Percentiles rank a stretch among this genome's conserved stretches.
phyloP scores from a whole-genome alignment of 2,797 vertebrate species.

The Rallus crepitans region DNA sequence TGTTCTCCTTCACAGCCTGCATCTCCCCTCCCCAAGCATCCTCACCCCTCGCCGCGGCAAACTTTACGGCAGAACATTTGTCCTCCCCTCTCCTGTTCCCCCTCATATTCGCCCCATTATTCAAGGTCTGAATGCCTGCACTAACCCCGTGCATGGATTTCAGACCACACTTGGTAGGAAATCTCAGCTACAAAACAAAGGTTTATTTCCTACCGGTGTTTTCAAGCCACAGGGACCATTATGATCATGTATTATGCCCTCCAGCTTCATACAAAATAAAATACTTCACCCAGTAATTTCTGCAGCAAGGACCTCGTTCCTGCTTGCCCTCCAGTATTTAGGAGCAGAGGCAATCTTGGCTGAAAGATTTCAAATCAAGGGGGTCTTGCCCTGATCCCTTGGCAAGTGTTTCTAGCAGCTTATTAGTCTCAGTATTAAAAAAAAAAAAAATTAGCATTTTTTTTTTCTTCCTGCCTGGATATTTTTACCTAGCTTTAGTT shows the following conservation, averaged over 20 bases:
- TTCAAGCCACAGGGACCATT: not conserved
- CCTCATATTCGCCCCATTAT: not conserved
- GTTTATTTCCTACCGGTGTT: not conserved
- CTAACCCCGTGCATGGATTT: not conserved
- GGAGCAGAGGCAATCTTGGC: not conserved
- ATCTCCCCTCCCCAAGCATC: not conserved
- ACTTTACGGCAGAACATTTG: not conserved
- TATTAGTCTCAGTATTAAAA: not conserved
- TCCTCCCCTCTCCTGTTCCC: not conserved
- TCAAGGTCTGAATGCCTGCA: not conserved
- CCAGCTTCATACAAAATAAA: conserved; percentile 1
- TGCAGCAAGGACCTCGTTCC: not conserved
- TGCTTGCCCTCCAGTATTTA: not conserved
- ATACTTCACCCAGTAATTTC: not conserved
- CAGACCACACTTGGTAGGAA: not conserved
- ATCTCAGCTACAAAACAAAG: not conserved
- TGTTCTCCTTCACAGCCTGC: not conserved
- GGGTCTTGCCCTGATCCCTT: not conserved
- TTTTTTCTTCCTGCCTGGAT: not conserved
- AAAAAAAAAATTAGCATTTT: not conserved
- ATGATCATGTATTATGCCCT: not conserved
- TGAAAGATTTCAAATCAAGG: not conserved
- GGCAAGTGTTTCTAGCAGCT: not conserved
- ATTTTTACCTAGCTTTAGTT: not conserved
- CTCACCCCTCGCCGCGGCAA: not conserved